phyloP scores from a whole-genome alignment of 2,888 invertebrate species.

The Epinotia bilunana region DNA sequence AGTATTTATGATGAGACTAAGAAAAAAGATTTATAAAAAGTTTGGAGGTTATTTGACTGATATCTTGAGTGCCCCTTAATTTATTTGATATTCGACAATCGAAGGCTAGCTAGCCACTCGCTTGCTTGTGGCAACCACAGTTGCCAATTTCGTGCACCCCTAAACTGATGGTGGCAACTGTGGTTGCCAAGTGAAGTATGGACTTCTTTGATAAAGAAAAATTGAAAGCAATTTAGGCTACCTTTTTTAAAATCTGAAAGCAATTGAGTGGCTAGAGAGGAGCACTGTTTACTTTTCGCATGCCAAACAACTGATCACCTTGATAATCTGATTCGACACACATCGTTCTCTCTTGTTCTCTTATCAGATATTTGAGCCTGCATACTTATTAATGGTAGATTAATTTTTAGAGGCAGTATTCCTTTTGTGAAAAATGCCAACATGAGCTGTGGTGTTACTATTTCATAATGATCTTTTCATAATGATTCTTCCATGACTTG shows the following conservation, averaged over 20 bases:
- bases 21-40: background rate
- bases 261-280: too few species aligned
- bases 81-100: constrained; percentile 25
- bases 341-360: constrained; percentile 9
- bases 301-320: constrained; percentile 36
- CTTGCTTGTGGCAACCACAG: too few species aligned
- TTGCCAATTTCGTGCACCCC: too few species aligned
- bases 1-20: constrained; percentile 1
- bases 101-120: constrained; percentile 19
- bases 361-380: background rate
- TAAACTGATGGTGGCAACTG: too few species aligned
- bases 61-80: constrained; percentile 17
- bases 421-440: background rate
- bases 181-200: too few species aligned
- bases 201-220: too few species aligned
- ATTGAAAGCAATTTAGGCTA: too few species aligned
- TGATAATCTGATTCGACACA: constrained; percentile 31
- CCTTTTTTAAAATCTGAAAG: too few species aligned
- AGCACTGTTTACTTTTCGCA: constrained; percentile 36
- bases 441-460: background rate
- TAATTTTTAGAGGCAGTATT: background rate
- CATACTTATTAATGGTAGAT: background rate
- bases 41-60: constrained; percentile 3
- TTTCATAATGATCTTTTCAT: too few species aligned
- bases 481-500: background rate